Evolutionary conservation across 2,113 vertebrate species (phyloP).

Genomic region (Rhabdornis inornatus): DNA sequence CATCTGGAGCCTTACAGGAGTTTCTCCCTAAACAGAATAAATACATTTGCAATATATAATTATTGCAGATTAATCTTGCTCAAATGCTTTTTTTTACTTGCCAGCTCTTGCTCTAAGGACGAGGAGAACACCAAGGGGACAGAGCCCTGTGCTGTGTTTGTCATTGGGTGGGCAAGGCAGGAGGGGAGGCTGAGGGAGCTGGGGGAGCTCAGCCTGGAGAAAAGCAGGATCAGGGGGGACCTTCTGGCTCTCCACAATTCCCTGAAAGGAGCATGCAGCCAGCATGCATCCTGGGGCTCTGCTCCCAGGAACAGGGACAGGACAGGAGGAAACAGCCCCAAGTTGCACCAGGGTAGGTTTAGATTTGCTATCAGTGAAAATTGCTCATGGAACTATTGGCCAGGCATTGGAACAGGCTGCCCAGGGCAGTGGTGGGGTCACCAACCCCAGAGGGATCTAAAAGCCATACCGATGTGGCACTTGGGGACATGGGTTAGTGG

Average conservation of each 20-base stretch:
- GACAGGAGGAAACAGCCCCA: neutral
- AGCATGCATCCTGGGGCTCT: neutral
- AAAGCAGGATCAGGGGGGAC: neutral
- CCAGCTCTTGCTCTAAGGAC: neutral
- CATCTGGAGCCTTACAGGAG: conserved; percentile 44
- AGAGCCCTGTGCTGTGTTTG: neutral
- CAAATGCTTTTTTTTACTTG: neutral
- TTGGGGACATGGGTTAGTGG: neutral
- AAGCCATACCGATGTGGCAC: rapidly evolving
- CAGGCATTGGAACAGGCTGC: neutral
- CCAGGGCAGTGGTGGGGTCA: neutral
- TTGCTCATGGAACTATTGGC: neutral
- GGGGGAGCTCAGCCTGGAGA: neutral
- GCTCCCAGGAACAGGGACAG: neutral
- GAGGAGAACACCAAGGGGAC: neutral
- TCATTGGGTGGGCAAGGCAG: neutral
- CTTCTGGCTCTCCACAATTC: neutral
- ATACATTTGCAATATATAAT: neutral
- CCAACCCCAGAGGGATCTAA: neutral
- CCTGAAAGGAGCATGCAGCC: neutral
- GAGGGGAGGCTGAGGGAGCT: neutral
- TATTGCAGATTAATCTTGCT: conserved; percentile 22
- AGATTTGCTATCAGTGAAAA: neutral
- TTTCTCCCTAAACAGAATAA: conserved; percentile 35
- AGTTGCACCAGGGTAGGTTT: neutral